A percentile compares a stretch with the other conserved stretches of the same genome.
Conservation (phyloP, 2,113 vertebrate genomes). For the Bettongia penicillata region DNA sequence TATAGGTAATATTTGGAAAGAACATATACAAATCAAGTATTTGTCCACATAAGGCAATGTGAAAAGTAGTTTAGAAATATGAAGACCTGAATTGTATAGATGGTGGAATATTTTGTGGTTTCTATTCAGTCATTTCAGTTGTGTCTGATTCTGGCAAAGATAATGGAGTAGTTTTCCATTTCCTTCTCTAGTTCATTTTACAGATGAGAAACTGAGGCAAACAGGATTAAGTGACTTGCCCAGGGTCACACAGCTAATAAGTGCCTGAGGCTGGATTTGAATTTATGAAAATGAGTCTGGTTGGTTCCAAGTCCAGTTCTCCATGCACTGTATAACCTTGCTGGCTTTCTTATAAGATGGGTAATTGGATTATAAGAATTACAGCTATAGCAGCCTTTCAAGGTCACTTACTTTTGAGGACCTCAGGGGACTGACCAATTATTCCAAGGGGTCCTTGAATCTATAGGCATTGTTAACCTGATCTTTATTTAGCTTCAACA, state of each 20-base stretch:
- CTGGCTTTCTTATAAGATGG: background rate
- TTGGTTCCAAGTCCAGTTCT: background rate
- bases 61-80: background rate
- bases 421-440: background rate
- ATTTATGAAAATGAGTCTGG: background rate
- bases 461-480: background rate
- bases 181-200: no score
- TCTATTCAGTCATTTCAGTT: no score
- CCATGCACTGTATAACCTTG: background rate
- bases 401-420: background rate
- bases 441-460: background rate
- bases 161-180: no score
- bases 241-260: no score
- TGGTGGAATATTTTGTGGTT: background rate
- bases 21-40: background rate
- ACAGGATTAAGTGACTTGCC: no score
- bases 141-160: no score
- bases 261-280: background rate
- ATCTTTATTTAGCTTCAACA: background rate
- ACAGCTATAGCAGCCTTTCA: background rate
- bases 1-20: background rate
- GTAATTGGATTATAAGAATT: background rate
- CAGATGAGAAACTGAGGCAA: no score
- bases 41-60: background rate
- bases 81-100: background rate